Conservation (phyloP, 2,797 vertebrate species). For the Phrynocephalus vlangalii region DNA sequence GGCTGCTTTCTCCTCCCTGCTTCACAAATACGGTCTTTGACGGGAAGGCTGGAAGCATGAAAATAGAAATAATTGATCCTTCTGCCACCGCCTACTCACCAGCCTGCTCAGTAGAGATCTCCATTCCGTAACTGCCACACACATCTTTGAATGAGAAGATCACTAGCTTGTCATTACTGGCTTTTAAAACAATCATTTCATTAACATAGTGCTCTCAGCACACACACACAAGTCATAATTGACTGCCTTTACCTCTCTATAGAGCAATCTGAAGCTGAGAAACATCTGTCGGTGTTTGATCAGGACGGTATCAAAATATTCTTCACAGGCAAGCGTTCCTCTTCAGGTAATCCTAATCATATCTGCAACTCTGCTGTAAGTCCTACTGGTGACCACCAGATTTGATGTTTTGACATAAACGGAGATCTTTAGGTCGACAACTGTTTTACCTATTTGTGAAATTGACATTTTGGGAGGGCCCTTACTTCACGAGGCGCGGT, state of each 20-base stretch:
- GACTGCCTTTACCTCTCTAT: neutral
- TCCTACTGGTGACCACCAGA: neutral
- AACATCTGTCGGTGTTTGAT: conserved; percentile 37
- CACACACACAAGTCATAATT: neutral
- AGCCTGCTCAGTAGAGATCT: too few species aligned
- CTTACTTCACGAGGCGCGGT: too few species aligned
- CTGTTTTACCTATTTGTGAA: neutral
- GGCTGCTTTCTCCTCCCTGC: neutral
- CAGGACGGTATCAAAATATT: conserved; percentile 45
- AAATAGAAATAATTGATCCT: neutral
- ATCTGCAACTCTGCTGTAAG: neutral
- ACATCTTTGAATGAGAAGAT: neutral
- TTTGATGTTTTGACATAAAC: neutral
- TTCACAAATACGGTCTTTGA: neutral
- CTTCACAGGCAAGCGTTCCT: conserved; percentile 32
- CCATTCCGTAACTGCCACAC: neutral
- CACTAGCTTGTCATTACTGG: neutral
- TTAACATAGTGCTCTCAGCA: neutral
- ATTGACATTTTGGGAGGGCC: neutral
- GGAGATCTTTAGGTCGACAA: neutral
- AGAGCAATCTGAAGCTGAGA: conserved; percentile 31
- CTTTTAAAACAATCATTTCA: neutral
- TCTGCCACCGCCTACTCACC: too few species aligned
- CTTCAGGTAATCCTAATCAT: conserved; percentile 24
- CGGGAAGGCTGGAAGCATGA: neutral